Evolutionary conservation across 2,888 invertebrate genomes (phyloP).

Genomic region (Kryphioiulus occultus): DNA sequence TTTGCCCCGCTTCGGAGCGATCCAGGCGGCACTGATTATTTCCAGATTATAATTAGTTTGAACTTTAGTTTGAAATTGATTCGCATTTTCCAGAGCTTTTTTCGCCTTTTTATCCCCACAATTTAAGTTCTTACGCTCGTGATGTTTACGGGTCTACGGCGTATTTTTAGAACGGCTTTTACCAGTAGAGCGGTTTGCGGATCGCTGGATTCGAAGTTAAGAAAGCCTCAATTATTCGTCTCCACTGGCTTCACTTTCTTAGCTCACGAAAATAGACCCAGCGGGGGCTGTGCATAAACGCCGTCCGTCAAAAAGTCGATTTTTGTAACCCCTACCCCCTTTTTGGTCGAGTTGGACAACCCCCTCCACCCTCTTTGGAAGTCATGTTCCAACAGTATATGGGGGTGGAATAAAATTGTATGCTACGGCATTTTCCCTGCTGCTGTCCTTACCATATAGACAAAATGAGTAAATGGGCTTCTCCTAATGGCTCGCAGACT

Average conservation of each 20-base stretch:
- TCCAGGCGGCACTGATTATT: slow-evolving; percentile 15
- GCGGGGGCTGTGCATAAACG: no score
- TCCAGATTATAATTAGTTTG: slow-evolving; percentile 23
- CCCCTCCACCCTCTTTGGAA: no score
- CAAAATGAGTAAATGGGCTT: no score
- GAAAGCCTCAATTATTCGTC: background rate
- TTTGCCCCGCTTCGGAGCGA: slow-evolving; percentile 14
- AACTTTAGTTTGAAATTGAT: slow-evolving; percentile 23
- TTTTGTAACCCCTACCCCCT: no score
- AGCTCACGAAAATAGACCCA: no score
- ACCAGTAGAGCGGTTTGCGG: background rate
- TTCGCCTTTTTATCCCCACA: background rate
- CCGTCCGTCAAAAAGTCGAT: no score
- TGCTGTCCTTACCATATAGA: no score
- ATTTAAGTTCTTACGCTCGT: background rate
- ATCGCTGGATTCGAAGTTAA: background rate
- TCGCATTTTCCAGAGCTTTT: background rate
- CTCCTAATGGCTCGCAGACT: no score
- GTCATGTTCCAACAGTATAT: no score
- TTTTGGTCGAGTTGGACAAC: no score
- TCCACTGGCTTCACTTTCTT: background rate
- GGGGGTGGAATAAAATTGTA: no score
- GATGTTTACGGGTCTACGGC: background rate
- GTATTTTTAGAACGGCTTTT: background rate
- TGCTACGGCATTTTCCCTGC: no score